Percentiles rank a stretch among this genome's conserved stretches.
Conservation (phyloP, 1,140 invertebrate species). For the Piezodorus guildinii region DNA sequence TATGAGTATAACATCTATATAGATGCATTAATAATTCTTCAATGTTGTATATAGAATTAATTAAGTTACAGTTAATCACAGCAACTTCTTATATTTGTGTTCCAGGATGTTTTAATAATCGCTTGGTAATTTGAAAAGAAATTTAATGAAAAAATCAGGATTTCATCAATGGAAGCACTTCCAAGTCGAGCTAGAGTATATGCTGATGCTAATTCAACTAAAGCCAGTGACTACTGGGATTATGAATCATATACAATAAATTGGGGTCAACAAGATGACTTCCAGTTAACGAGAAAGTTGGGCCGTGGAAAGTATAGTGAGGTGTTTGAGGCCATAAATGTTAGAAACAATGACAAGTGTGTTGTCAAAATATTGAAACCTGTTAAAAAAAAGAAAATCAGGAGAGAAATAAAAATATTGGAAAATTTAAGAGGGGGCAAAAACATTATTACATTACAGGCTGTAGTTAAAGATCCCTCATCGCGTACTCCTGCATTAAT, state of each 20-base stretch:
- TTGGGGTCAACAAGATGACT: conserved; percentile 98
- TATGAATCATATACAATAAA: conserved; percentile 98
- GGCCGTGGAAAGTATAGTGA: conserved; percentile 99
- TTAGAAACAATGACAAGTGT: conserved; percentile 98
- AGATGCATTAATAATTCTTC: no score
- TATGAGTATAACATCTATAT: no score
- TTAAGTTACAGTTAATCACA: no score
- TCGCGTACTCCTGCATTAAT: conserved; percentile 97
- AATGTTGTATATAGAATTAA: no score
- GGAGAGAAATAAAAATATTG: conserved; percentile 99
- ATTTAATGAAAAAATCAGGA: no score
- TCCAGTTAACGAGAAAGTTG: conserved; percentile 95
- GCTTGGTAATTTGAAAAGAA: no score
- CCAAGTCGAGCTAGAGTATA: conserved; percentile 94
- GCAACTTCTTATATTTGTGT: no score
- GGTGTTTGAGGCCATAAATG: conserved; percentile 99
- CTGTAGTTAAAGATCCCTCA: conserved; percentile 98
- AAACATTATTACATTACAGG: conserved; percentile 96
- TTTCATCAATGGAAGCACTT: conserved; percentile 42
- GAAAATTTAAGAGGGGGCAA: conserved; percentile 98
- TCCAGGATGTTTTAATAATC: no score
- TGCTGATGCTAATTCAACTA: conserved; percentile 94
- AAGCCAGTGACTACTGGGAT: conserved; percentile 98
- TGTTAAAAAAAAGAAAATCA: conserved; percentile 99
- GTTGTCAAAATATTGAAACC: conserved; percentile 99